phyloP scores from a whole-genome alignment of 2,797 vertebrate genomes.

The Lophotriccus pileatus region DNA sequence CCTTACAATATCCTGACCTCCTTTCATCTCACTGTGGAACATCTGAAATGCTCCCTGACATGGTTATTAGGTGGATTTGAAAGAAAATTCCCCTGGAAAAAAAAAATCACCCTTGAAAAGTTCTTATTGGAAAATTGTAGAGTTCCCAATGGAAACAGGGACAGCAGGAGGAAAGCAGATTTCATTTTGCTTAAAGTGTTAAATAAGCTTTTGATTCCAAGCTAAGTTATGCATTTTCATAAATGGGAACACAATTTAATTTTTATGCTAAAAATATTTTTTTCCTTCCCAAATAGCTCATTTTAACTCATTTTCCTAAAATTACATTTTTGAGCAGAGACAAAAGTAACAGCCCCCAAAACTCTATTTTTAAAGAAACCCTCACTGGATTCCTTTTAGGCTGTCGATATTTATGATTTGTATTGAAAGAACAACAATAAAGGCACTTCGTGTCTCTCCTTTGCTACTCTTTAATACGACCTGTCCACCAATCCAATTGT shows the following conservation, averaged over 20 bases:
- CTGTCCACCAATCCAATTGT: conserved; percentile 2
- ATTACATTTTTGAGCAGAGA: neutral
- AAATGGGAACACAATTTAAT: neutral
- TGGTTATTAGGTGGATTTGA: neutral
- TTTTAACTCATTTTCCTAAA: neutral
- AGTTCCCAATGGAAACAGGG: neutral
- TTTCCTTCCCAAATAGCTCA: neutral
- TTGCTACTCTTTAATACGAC: conserved; percentile 1
- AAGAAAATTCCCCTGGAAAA: neutral
- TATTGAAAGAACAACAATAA: conserved; percentile 41
- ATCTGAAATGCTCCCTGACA: neutral
- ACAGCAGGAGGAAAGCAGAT: neutral
- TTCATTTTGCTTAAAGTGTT: neutral
- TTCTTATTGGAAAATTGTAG: neutral
- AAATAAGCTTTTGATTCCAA: neutral
- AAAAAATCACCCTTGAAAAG: neutral
- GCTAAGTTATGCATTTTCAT: neutral
- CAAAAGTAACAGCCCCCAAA: neutral
- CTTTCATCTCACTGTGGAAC: neutral
- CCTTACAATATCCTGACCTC: neutral
- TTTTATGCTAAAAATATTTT: neutral
- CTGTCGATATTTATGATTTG: neutral
- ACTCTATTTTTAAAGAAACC: neutral
- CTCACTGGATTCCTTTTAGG: neutral
- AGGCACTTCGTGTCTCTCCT: conserved; percentile 20